Evolutionary conservation across 2,113 vertebrate genomes (phyloP).

Genomic region (Beaufortia kweichowensis): DNA sequence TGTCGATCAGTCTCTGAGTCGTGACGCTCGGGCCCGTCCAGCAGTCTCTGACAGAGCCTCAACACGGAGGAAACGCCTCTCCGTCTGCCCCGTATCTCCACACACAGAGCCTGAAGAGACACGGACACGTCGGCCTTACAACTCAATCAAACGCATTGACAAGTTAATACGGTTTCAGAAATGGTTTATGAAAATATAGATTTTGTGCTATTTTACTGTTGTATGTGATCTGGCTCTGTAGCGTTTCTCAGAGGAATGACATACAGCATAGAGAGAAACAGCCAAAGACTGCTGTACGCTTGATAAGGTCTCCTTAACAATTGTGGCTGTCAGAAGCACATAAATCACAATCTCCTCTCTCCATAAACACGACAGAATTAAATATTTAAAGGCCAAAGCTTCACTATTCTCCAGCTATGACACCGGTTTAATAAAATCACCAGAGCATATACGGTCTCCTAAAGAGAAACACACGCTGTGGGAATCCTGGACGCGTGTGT

Average conservation of each 20-base stretch:
- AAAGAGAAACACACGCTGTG: slow-evolving; percentile 13
- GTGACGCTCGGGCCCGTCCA: slow-evolving; percentile 83
- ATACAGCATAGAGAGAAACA: slow-evolving; percentile 3
- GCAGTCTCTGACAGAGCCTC: slow-evolving; percentile 89
- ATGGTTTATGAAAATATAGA: too few relatives aligned
- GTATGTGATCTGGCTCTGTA: not conserved
- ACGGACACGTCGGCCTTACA: not conserved
- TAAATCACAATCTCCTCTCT: slow-evolving; percentile 57
- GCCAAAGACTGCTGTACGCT: slow-evolving; percentile 15
- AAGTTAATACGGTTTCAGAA: too few relatives aligned
- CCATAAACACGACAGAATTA: slow-evolving; percentile 62
- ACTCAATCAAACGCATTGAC: not conserved
- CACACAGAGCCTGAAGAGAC: slow-evolving; percentile 81
- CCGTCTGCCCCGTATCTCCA: slow-evolving; percentile 86
- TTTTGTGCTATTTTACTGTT: too few relatives aligned
- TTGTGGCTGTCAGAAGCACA: slow-evolving; percentile 64
- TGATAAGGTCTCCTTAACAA: slow-evolving; percentile 69
- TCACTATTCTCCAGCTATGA: slow-evolving; percentile 46
- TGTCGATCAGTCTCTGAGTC: slow-evolving; percentile 86
- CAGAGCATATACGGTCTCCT: slow-evolving; percentile 42
- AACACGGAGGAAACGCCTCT: slow-evolving; percentile 89
- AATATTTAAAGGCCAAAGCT: slow-evolving; percentile 61
- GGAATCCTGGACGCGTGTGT: slow-evolving; percentile 16
- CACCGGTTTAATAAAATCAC: slow-evolving; percentile 56
- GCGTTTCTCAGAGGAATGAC: not conserved